A percentile compares a stretch with the other conserved stretches of the same genome.
Evolutionary conservation across 2,113 vertebrate species (phyloP).

Genomic region (Capricornis sumatraensis): DNA sequence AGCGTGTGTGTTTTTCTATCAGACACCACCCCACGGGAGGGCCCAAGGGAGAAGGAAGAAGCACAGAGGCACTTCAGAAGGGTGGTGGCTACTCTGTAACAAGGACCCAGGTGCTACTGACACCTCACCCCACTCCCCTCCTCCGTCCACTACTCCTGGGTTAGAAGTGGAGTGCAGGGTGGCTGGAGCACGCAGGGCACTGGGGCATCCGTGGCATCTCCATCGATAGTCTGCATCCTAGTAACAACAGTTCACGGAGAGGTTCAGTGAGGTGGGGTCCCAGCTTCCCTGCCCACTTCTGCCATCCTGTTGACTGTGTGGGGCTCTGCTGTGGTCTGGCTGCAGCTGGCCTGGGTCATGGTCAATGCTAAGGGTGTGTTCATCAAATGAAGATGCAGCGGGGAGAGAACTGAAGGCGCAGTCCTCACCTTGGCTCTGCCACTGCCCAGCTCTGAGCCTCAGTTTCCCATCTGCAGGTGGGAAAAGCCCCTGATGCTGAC

Average conservation of each 20-base stretch:
- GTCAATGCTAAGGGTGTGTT: accelerated
- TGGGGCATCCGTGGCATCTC: not conserved
- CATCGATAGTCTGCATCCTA: accelerated
- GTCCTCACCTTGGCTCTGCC: not conserved
- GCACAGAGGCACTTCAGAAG: not conserved
- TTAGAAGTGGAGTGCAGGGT: accelerated
- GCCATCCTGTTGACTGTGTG: not conserved
- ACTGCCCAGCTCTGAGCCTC: not conserved
- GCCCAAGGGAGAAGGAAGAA: not conserved
- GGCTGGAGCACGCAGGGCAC: accelerated
- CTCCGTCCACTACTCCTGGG: accelerated
- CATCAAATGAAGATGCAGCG: accelerated
- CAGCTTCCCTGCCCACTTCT: not conserved
- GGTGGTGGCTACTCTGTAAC: no score
- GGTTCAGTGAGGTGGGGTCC: not conserved
- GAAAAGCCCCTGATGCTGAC: not conserved
- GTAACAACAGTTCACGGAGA: accelerated
- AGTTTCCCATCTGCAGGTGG: not conserved
- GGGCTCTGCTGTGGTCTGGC: accelerated
- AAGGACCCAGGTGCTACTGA: not conserved
- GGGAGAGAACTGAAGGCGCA: not conserved
- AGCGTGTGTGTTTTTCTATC: not conserved
- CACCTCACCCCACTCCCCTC: accelerated
- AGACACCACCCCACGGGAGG: accelerated
- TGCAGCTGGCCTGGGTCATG: not conserved